Base-by-base conservation (phyloP, 2,888 invertebrate species). In the Mellilla xanthometata region DNA sequence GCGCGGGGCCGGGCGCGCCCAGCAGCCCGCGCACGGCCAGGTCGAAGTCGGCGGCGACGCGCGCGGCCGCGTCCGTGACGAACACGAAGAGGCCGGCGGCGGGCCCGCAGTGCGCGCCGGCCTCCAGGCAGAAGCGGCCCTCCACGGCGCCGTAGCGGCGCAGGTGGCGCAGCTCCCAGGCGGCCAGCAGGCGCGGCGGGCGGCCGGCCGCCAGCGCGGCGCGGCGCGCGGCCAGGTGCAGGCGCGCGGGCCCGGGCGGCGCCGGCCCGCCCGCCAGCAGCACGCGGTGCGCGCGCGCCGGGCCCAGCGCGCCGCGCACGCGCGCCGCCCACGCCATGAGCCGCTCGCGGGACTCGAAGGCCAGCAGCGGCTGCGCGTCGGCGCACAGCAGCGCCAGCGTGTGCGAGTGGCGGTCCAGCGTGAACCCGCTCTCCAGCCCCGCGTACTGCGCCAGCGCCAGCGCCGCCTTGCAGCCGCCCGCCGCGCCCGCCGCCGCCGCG, bases 361-460 rank as follows among this genome's bases (percentile, higher is more conserved):
- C 96, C 54, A 97, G 91, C 26, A 96, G 93, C 31, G 95, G 95
- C 39, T 94, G 94, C 54, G 95, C 93, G 77, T 96, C 96, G 63
- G 95, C 93, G 79, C 97, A 97, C 58, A 97, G 92, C 61, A 97
- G 94, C 56, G 96, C 96, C 68, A 97, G 93, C 33, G 97, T 97
- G 85, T 97, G 94, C 50, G 95, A 95, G 87, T 97, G 97, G 83
- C 96, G 96, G 90, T 97, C 97, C 68, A 96, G 91, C 44, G 95
- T 95, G 86, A 97, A 96, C 58, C 96, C 95, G 49, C 94, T 92
- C 89, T 97, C 96, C 68, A 95, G 91, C 50, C 96, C 97, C 49
- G 96, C 92, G 89, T 95, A 96, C 65, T 95, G 95, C 81, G 96
- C 94, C 72, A 97, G 91, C 49, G 96, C 95, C 49, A 97, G 91